Conservation (phyloP, 2,797 vertebrate species). For the Valencia hispanica region DNA sequence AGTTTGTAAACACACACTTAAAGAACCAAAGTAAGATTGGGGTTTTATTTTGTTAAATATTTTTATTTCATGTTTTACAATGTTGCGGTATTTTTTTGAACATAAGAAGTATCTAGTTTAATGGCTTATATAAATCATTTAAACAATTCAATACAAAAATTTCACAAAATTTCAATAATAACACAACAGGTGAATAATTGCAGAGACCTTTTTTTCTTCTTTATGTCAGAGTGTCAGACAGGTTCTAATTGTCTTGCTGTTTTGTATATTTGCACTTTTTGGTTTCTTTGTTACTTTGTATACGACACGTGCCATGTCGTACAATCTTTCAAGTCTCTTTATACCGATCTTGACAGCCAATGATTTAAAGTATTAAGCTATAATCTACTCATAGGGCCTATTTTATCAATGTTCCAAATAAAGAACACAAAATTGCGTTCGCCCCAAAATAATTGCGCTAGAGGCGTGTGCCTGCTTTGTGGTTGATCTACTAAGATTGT, state of each 20-base stretch:
- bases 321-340: background rate
- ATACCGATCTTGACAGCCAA: background rate
- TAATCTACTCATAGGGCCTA: constrained; percentile 3
- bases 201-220: background rate
- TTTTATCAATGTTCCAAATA: too few relatives aligned
- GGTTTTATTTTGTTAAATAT: too few relatives aligned
- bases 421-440: too few relatives aligned
- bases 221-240: background rate
- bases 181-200: too few relatives aligned
- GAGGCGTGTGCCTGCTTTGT: too few relatives aligned
- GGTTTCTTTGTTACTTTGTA: background rate
- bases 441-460: too few relatives aligned
- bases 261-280: background rate
- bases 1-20: too few relatives aligned
- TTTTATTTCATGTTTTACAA: background rate
- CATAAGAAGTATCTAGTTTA: background rate
- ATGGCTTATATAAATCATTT: background rate
- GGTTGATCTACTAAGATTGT: too few relatives aligned
- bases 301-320: background rate
- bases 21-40: too few relatives aligned
- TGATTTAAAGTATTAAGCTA: constrained; percentile 5
- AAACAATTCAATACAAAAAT: background rate
- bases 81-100: background rate
- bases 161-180: background rate
- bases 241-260: background rate